These are phyloP conservation scores for Clepsis dumicolana DNA, from an alignment of 2,888 invertebrate genomes.

Conservation along the genomic window DNA sequence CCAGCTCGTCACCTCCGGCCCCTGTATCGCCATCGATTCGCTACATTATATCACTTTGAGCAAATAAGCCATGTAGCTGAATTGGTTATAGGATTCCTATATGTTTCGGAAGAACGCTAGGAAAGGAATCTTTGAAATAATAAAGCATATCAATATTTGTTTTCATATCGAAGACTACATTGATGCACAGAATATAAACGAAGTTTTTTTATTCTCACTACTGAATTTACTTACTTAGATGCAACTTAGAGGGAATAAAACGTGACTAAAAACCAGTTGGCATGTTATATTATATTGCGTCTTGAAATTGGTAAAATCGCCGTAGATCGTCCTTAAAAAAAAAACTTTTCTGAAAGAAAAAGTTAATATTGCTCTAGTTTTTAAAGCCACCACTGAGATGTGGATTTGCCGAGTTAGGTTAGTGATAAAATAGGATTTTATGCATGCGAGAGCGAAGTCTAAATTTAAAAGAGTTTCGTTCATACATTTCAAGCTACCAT, in stretches of 20 bases:
- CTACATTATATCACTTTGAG: slow-evolving; percentile 57
- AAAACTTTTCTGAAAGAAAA: not conserved
- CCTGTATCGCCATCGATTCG: slow-evolving; percentile 54
- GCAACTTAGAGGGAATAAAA: too few relatives aligned
- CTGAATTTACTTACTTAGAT: too few relatives aligned
- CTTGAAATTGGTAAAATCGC: not conserved
- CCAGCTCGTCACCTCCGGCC: slow-evolving; percentile 46
- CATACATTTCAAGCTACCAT: slow-evolving; percentile 32
- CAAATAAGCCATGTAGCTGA: slow-evolving; percentile 37
- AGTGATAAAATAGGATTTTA: slow-evolving; percentile 40
- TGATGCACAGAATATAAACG: too few relatives aligned
- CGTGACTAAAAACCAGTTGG: not conserved
- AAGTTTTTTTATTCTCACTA: too few relatives aligned
- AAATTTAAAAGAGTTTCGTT: slow-evolving; percentile 38
- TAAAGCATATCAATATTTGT: not conserved
- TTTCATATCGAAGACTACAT: too few relatives aligned
- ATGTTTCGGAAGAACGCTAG: not conserved
- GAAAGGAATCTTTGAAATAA: not conserved
- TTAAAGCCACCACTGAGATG: slow-evolving; percentile 4
- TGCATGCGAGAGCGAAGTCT: slow-evolving; percentile 32
- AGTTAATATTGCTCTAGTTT: slow-evolving; percentile 24
- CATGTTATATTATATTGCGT: not conserved
- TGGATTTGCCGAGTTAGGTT: slow-evolving; percentile 31
- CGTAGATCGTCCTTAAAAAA: slow-evolving; percentile 5
- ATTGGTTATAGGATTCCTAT: not conserved